Evolutionary conservation across 92 coral and sea anemone species (phyloP).

Genomic region (Pocillopora grandis): DNA sequence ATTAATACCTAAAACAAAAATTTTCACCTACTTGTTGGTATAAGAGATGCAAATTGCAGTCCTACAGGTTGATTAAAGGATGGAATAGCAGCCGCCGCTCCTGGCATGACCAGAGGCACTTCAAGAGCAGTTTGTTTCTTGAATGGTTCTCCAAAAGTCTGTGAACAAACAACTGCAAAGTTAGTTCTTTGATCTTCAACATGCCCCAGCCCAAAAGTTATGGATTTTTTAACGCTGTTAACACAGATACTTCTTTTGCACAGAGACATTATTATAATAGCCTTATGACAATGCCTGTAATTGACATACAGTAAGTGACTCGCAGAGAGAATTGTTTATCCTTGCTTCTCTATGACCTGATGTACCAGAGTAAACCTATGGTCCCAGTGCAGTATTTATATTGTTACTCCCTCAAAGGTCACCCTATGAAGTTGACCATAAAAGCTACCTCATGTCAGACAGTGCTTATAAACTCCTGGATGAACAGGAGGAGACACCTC

Average conservation of each 20-base stretch:
- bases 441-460: no score
- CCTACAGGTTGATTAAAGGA: conserved; percentile 69
- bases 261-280: background rate
- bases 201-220: background rate
- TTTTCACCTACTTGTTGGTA: conserved; percentile 79
- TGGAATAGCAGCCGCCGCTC: conserved; percentile 49
- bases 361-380: no score
- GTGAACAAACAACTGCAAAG: background rate
- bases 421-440: no score
- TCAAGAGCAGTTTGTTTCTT: conserved; percentile 78
- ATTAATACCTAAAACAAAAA: background rate
- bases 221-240: background rate
- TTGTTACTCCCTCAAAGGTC: no score
- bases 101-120: conserved; percentile 64
- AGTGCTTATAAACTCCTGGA: no score
- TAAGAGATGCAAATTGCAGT: conserved; percentile 91
- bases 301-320: no score
- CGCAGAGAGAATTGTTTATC: no score
- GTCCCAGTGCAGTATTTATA: no score
- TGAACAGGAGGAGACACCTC: no score
- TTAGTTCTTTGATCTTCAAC: background rate
- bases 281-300: background rate
- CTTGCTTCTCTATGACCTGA: no score
- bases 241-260: background rate
- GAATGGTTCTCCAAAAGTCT: conserved; percentile 73